These are phyloP conservation scores for Drosophila lutescens DNA, from an alignment of 2,888 invertebrate species.

Conservation along the genomic window DNA sequence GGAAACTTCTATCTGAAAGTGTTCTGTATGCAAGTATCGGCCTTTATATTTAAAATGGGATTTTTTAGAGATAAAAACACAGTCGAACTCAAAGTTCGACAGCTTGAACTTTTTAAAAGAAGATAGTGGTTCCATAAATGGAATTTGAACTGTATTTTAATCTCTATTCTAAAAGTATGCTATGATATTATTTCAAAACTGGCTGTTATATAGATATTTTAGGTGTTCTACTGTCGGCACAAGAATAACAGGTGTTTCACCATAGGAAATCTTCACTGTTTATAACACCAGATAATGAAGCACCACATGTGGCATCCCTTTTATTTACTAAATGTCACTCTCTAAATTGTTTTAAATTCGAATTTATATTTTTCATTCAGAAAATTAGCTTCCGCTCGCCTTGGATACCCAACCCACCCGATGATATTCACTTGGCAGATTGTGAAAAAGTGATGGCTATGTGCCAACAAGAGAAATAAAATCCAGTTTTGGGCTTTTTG, in stretches of 20 bases:
- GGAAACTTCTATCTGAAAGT: no score
- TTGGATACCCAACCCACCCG: neutral
- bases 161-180: neutral
- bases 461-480: conserved; percentile 7
- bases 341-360: neutral
- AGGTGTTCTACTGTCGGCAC: neutral
- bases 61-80: no score
- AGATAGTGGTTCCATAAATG: neutral
- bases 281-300: no score
- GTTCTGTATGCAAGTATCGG: no score
- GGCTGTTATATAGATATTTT: neutral
- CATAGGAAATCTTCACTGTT: neutral
- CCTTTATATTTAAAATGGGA: no score
- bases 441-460: neutral
- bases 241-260: neutral
- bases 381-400: no score
- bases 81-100: neutral
- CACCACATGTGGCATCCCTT: neutral
- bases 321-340: neutral
- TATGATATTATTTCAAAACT: neutral
- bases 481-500: conserved; percentile 13
- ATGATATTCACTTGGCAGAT: neutral
- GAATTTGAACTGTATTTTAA: neutral
- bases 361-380: neutral
- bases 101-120: neutral